Evolutionary conservation across 2,888 invertebrate genomes (phyloP), one percentile per base, ranked within the genome.

Genomic region (Hipparchia semele): DNA sequence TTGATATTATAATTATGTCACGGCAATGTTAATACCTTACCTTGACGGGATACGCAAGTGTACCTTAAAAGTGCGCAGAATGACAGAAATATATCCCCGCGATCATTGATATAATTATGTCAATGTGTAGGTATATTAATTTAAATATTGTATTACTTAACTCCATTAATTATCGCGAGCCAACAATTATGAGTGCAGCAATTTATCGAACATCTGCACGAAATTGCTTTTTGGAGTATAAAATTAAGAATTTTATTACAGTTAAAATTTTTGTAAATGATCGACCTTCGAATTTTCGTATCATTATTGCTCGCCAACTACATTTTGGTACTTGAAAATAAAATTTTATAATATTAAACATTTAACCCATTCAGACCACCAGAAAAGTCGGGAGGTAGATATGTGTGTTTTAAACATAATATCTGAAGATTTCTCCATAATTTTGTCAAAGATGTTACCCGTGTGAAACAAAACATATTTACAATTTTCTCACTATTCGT

Each of bases 241-340:
- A 65, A 51, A 65, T 65, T 53, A 33, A 65, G 51, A 51, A 23
- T 23, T 65, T 65, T 65, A 51, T 65, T 51, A 39, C 39, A 39
- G 39, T 39, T 2, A 2, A 39, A 39, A 39, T 39, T 39, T 39
- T 39, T 45, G 45, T 61, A 39, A 49, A 13, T 62, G 13, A 23
- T 51, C 64, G 23, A 8, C 58, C 23, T 58, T 58, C 23, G 23
- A 58, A 23, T 39, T 39, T 4, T 60, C 59, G 39, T 9, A 33
- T 60, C 58, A 58, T 8, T 58, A 8, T 58, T 58, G 58, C 8
- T 8, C 9, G 8, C 58, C 3, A 13, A 13, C 23, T 12, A 39
- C 6, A 39, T 60, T 10, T 60, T 60, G 12, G 39, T 60, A 39
- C 39, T 60, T 39, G 33, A 39, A 6, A 12, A 39, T 39, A 39